A percentile compares a stretch with the other conserved stretches of the same genome.
Conservation (phyloP, 2,113 vertebrate species). For the Equus przewalskii region DNA sequence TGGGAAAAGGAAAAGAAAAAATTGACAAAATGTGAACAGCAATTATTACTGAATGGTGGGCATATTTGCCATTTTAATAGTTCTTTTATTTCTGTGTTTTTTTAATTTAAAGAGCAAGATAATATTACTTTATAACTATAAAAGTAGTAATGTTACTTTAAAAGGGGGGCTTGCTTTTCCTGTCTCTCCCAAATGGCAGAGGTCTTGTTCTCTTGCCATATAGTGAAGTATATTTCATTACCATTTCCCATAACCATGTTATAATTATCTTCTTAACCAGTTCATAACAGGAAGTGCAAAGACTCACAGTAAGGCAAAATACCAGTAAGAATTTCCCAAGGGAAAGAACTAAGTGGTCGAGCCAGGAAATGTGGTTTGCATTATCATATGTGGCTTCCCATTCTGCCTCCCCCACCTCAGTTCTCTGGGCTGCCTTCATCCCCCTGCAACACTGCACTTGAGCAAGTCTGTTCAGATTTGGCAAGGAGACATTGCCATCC, state of each 20-base stretch:
- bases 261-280: conserved; percentile 85
- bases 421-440: conserved; percentile 1
- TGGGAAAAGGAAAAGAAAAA: neutral
- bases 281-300: conserved; percentile 83
- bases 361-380: conserved; percentile 82
- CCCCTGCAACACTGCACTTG: neutral
- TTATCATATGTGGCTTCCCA: conserved; percentile 65
- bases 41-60: neutral
- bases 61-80: conserved; percentile 19
- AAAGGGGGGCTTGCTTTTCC: neutral
- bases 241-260: conserved; percentile 80
- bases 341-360: conserved; percentile 81
- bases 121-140: neutral
- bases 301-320: conserved; percentile 81
- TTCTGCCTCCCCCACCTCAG: conserved; percentile 45
- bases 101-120: conserved; percentile 3
- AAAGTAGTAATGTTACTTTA: conserved; percentile 41
- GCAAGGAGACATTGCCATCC: neutral
- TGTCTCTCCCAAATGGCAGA: conserved; percentile 18
- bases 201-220: neutral
- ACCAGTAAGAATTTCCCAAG: conserved; percentile 84
- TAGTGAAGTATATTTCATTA: conserved; percentile 62
- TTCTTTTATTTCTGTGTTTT: neutral
- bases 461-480: conserved; percentile 12
- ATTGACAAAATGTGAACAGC: neutral